Evolutionary conservation across 1,140 invertebrate species (phyloP).

Genomic region (Drosophila carrolli): DNA sequence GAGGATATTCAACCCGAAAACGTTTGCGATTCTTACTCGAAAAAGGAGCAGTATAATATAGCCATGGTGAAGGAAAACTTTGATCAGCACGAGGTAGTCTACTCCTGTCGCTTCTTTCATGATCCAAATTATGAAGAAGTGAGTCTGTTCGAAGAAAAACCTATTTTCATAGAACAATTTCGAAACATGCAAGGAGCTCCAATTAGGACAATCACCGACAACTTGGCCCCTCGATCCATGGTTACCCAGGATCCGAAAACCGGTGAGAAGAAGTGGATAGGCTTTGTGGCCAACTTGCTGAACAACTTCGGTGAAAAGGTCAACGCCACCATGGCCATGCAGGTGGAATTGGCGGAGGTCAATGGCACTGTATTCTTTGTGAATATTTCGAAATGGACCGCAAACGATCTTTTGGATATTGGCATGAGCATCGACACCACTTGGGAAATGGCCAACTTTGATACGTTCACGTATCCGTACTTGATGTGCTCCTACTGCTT

Average conservation of each 20-base stretch:
- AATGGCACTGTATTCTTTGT: background rate
- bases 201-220: conserved; percentile 38
- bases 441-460: background rate
- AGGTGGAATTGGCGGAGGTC: background rate
- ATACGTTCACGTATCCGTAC: conserved; percentile 47
- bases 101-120: conserved; percentile 41
- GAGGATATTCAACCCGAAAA: background rate
- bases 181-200: conserved; percentile 42
- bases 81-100: background rate
- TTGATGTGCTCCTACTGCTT: conserved; percentile 33
- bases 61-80: conserved; percentile 27
- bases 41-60: conserved; percentile 54
- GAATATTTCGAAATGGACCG: conserved; percentile 5
- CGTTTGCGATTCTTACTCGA: conserved; percentile 17
- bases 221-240: conserved; percentile 53
- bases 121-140: conserved; percentile 14
- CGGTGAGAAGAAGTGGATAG: conserved; percentile 15
- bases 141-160: background rate
- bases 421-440: conserved; percentile 8
- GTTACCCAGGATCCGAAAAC: conserved; percentile 9
- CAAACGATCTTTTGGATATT: conserved; percentile 43
- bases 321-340: conserved; percentile 30
- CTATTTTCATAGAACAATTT: conserved; percentile 55
- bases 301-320: conserved; percentile 36
- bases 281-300: conserved; percentile 51